Conservation (phyloP, 2,888 invertebrate genomes). For the Eurois occulta region DNA sequence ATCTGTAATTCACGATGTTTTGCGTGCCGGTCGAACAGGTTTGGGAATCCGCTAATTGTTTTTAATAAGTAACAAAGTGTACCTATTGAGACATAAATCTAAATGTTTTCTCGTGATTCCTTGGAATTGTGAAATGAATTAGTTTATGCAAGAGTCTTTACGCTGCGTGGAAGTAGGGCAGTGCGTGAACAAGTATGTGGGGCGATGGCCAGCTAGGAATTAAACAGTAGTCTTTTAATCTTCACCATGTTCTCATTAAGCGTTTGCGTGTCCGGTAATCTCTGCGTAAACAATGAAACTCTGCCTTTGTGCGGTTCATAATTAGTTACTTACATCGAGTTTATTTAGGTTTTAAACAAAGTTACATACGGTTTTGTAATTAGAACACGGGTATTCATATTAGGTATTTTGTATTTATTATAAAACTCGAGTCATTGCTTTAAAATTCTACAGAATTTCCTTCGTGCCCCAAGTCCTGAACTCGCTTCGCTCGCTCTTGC, state of each 20-base stretch:
- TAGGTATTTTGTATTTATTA: background rate
- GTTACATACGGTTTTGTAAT: slow-evolving; percentile 19
- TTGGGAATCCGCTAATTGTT: slow-evolving; percentile 15
- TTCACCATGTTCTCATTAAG: slow-evolving; percentile 57
- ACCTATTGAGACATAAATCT: slow-evolving; percentile 21
- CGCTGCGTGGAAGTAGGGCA: slow-evolving; percentile 59
- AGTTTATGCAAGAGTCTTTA: slow-evolving; percentile 45
- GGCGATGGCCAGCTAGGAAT: slow-evolving; percentile 59
- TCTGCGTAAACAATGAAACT: slow-evolving; percentile 54
- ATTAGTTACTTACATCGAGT: slow-evolving; percentile 23
- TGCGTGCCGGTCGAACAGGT: background rate
- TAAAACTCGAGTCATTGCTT: background rate
- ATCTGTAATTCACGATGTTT: slow-evolving; percentile 29
- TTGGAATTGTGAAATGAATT: slow-evolving; percentile 49
- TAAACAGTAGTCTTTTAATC: slow-evolving; percentile 61
- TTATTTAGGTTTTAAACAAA: slow-evolving; percentile 32
- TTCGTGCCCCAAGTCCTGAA: too few species aligned
- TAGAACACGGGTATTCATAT: background rate
- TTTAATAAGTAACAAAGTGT: slow-evolving; percentile 13
- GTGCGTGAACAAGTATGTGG: slow-evolving; percentile 62
- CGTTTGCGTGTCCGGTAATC: slow-evolving; percentile 60
- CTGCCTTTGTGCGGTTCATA: slow-evolving; percentile 42
- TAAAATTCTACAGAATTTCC: background rate
- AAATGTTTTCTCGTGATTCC: slow-evolving; percentile 44
- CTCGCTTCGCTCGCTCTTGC: too few species aligned